Evolutionary conservation across 2,888 invertebrate species (phyloP), one percentile per base, ranked within the genome.

Genomic region (Melieria crassipennis): DNA sequence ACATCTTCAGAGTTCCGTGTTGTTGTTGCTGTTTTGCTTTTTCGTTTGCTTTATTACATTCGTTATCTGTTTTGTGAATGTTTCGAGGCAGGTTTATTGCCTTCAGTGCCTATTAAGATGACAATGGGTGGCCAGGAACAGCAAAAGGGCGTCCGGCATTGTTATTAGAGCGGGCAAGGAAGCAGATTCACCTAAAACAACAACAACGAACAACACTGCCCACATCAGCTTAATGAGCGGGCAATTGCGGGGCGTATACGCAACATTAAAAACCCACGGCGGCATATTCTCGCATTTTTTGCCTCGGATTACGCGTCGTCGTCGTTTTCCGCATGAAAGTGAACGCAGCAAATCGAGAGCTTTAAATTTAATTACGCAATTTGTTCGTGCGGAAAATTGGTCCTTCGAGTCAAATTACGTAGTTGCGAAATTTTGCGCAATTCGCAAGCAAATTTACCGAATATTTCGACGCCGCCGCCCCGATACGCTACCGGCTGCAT

Each of bases 71-170:
- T 60, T 65, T 16, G 50, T 58, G 55, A 47, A 48, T 52, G 55
- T 64, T 57, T 64, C 57, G 57, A 48, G 57, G 57, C 64, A 64
- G 57, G 42, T 65, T 65, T 64, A 70, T 66, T 70, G 56, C 65
- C 56, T 66, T 61, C 65, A n/a, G 48, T 65, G 65, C 65, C 65
- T 62, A 65, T 70, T 65, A 70, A 42, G 61, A 56, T 13, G 58
- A 57, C 66, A 66, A 58, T 58, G 57, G 48, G 58, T 16, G 56
- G 47, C 30, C 30, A 30, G 1, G 30, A 30, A 30, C 30, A 30
- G 30, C 30, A 30, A 30, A 30, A 30, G 30, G 30, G 30, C 30
- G 30, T 30, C 1, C 30, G 30, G 30, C 30, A 30, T 30, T 30
- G 30, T 30, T 5, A n/a, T 42, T 43, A 58, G 58, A 7, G n/a